Evolutionary conservation across 2,888 invertebrate species (phyloP).

Genomic region (Acleris cristana): DNA sequence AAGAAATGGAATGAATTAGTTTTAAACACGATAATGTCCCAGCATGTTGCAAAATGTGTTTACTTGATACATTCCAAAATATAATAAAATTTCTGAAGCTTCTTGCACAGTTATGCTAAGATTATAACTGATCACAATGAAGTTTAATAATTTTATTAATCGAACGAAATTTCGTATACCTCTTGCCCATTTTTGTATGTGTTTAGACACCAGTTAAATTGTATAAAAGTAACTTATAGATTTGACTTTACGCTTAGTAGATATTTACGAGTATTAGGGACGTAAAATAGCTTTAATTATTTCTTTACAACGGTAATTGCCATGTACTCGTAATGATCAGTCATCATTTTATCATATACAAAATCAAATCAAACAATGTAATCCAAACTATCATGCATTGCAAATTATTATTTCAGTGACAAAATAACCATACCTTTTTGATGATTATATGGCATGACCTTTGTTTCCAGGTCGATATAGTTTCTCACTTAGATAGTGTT

Average conservation of each 20-base stretch:
- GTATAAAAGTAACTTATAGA: conserved; percentile 2
- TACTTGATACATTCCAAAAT: too few species aligned
- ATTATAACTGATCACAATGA: not conserved
- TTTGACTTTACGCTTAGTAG: conserved; percentile 21
- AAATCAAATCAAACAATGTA: too few species aligned
- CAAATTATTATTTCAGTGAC: not conserved
- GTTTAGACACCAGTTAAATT: not conserved
- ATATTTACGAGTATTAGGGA: conserved; percentile 9
- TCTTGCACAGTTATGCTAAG: not conserved
- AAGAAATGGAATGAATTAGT: not conserved
- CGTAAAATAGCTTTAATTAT: conserved; percentile 28
- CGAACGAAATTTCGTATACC: not conserved
- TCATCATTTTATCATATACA: not conserved
- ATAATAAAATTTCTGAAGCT: not conserved
- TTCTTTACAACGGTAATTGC: not conserved
- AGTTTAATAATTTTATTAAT: not conserved
- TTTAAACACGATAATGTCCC: too few species aligned
- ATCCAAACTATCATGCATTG: too few species aligned
- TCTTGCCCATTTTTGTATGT: not conserved
- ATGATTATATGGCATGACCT: too few species aligned
- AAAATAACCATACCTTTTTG: not conserved
- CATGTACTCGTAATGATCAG: not conserved
- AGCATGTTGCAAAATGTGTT: too few species aligned
- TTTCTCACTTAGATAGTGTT: too few species aligned
- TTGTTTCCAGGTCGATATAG: too few species aligned